Percentiles rank a stretch among this genome's conserved stretches.
Evolutionary conservation across 2,113 vertebrate genomes (phyloP).

Genomic region (Zapornia atra): DNA sequence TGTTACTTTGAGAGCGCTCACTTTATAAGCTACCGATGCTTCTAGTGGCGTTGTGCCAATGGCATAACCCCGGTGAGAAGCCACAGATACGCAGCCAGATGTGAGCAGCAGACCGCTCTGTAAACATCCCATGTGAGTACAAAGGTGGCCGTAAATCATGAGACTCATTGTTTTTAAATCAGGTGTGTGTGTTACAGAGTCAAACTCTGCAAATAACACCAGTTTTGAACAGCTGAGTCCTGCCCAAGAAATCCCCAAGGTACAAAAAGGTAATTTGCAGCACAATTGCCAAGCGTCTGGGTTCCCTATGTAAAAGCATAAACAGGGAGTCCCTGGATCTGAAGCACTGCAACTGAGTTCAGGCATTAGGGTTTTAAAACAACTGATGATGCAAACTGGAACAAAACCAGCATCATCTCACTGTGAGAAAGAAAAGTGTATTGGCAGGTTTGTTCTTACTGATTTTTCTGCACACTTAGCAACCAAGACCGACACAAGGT

Average conservation of each 20-base stretch:
- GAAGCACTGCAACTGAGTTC: background rate
- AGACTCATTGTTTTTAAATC: background rate
- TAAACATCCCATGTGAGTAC: background rate
- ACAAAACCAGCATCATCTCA: background rate
- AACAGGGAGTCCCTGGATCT: background rate
- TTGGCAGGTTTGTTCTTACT: background rate
- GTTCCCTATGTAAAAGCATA: background rate
- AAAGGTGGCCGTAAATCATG: background rate
- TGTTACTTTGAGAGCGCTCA: background rate
- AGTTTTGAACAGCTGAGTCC: background rate
- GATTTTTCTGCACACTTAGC: background rate
- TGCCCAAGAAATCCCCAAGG: background rate
- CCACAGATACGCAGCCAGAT: background rate
- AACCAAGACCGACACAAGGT: background rate
- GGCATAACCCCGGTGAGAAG: background rate
- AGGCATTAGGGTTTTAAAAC: background rate
- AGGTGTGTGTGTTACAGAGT: background rate
- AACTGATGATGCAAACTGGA: background rate
- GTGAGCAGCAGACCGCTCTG: background rate
- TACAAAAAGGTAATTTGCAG: background rate
- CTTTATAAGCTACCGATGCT: background rate
- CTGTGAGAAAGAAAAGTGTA: background rate
- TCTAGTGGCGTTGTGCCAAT: background rate
- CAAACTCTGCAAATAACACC: background rate
- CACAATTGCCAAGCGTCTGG: background rate